These are phyloP conservation scores for Todiramphus saurophagus DNA, from an alignment of 2,113 vertebrate genomes.

Conservation along the genomic window DNA sequence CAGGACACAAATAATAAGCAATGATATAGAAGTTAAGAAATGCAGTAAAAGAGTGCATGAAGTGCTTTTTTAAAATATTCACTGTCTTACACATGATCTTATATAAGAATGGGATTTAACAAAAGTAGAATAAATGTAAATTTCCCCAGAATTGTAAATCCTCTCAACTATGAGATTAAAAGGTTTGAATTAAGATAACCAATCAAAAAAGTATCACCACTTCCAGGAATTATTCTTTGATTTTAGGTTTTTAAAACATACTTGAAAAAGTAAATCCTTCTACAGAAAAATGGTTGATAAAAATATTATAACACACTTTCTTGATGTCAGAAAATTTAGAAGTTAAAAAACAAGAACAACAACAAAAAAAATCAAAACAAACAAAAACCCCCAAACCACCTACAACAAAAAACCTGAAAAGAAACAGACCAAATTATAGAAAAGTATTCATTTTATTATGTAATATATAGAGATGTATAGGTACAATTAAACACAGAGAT, in stretches of 20 bases:
- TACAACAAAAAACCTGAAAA: neutral
- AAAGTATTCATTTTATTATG: neutral
- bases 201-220: neutral
- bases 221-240: neutral
- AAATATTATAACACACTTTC: neutral
- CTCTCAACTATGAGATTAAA: neutral
- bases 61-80: neutral
- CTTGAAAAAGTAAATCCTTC: neutral
- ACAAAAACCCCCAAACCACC: no score
- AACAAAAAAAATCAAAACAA: no score
- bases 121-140: neutral
- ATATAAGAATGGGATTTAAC: neutral
- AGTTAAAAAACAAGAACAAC: neutral
- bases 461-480: neutral
- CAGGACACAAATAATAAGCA: neutral
- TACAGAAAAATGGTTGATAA: neutral
- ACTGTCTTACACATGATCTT: neutral
- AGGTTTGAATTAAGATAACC: neutral
- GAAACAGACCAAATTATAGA: neutral
- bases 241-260: neutral
- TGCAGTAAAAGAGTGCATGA: neutral
- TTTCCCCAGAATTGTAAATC: neutral
- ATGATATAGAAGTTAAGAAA: neutral
- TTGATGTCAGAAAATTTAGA: neutral
- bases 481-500: neutral